phyloP scores from a whole-genome alignment of 2,888 invertebrate genomes.

The Pristionchus fissidentatus region DNA sequence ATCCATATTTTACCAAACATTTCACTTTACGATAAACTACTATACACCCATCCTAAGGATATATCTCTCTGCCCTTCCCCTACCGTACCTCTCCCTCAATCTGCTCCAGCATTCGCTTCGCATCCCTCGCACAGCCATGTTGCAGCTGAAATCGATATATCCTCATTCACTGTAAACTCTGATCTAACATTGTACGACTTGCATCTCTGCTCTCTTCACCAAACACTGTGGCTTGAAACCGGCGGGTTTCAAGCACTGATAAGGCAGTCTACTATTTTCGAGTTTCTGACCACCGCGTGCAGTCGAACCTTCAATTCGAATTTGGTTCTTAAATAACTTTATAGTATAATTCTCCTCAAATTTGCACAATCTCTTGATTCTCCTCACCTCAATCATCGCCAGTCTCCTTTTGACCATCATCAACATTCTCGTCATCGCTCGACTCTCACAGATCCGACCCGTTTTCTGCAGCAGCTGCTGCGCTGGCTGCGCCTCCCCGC shows the following conservation, averaged over 20 bases:
- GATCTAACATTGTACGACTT: too few species aligned
- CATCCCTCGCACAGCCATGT: constrained; percentile 26
- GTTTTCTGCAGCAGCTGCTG: constrained; percentile 29
- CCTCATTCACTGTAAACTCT: background rate
- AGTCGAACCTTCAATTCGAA: too few species aligned
- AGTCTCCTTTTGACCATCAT: background rate
- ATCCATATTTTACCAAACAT: too few species aligned
- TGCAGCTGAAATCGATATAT: background rate
- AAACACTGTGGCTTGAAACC: too few species aligned
- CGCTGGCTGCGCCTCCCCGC: background rate
- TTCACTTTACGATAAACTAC: too few species aligned
- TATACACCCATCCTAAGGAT: too few species aligned
- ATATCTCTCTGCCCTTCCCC: too few species aligned
- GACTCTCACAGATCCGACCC: constrained; percentile 3
- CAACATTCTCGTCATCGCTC: background rate
- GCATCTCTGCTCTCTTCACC: background rate
- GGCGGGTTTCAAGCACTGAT: too few species aligned
- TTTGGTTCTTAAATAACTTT: too few species aligned
- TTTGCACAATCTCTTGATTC: background rate
- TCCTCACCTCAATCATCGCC: constrained; percentile 19
- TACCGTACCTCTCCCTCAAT: constrained; percentile 18
- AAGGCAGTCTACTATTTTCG: too few species aligned
- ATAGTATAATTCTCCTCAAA: background rate
- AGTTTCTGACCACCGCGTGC: too few species aligned
- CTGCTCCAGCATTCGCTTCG: background rate